These are phyloP conservation scores for Tauraco erythrolophus DNA, from an alignment of 2,113 vertebrate genomes.

Conservation along the genomic window DNA sequence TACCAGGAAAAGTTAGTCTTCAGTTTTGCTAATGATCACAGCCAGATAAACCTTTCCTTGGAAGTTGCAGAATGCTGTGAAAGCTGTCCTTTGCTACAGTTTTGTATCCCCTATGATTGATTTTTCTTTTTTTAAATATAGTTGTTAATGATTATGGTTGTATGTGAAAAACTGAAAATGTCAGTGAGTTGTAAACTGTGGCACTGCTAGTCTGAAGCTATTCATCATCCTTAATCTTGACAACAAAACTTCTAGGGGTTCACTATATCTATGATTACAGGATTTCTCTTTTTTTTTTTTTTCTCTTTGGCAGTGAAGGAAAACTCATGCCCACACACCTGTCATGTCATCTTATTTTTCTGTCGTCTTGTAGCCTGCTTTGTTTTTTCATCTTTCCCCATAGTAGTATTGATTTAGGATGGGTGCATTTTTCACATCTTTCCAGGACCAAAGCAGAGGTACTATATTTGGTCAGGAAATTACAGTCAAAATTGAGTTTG, in stretches of 20 bases:
- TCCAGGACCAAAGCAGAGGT: background rate
- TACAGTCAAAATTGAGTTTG: background rate
- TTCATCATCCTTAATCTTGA: background rate
- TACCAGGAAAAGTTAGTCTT: background rate
- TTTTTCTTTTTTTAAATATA: background rate
- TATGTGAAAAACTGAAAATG: background rate
- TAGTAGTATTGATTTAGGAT: background rate
- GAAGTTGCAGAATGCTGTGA: background rate
- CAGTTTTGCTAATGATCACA: background rate
- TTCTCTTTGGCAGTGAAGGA: background rate
- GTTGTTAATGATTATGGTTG: background rate
- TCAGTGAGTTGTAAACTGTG: background rate
- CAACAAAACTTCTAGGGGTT: background rate
- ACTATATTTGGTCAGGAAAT: background rate
- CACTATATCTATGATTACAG: background rate
- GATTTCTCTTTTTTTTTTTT: background rate
- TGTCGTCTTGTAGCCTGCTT: background rate
- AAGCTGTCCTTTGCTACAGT: background rate
- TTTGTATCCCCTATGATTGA: background rate
- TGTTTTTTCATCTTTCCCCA: background rate
- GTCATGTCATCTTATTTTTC: background rate
- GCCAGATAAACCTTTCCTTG: background rate
- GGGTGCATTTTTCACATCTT: background rate
- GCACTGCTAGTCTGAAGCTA: background rate
- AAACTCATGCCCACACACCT: background rate